Percentiles rank a stretch among this genome's conserved stretches.
Conservation (phyloP, 2,888 invertebrate genomes). For the Cephus spinipes region DNA sequence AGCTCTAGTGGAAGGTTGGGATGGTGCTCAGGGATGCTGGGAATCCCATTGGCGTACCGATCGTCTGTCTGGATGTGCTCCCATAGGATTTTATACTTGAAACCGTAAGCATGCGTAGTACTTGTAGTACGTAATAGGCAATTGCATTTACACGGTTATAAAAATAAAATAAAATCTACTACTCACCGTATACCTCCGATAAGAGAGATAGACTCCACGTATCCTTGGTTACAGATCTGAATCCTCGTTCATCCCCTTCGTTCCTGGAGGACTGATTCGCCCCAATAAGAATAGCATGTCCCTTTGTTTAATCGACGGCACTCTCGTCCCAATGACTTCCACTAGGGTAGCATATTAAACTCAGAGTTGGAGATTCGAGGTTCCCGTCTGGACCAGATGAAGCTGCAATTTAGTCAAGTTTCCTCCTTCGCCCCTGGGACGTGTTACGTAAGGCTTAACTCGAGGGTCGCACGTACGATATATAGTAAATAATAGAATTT, state of each 20-base stretch:
- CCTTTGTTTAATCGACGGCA: neutral
- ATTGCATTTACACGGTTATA: neutral
- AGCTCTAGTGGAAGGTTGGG: neutral
- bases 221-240: neutral
- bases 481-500: neutral
- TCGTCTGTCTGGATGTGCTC: neutral
- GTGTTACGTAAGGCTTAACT: neutral
- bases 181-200: neutral
- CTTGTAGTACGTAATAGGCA: neutral
- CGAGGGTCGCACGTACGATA: neutral
- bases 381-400: neutral
- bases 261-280: neutral
- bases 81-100: neutral
- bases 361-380: neutral
- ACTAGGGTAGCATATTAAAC: neutral
- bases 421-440: neutral
- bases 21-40: neutral
- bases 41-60: neutral
- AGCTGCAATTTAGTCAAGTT: neutral
- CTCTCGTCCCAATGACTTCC: neutral
- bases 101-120: neutral
- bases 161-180: neutral
- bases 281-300: neutral
- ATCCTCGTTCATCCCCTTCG: neutral
- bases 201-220: neutral